Evolutionary conservation across 2,797 vertebrate species (phyloP).

Genomic region (Lepilemur septentrionalis): DNA sequence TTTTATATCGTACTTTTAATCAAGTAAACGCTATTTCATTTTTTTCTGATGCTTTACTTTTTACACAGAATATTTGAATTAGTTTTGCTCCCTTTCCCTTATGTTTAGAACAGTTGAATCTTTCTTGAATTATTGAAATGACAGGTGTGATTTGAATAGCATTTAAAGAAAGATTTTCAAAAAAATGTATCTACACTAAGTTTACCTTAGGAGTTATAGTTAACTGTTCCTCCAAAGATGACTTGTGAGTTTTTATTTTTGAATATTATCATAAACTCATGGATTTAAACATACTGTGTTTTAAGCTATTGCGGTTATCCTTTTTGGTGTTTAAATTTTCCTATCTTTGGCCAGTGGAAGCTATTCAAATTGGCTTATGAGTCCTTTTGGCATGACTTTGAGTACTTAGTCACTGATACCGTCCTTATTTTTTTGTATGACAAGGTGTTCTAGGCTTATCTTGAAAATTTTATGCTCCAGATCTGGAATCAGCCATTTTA

Average conservation of each 20-base stretch:
- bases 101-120: constrained; percentile 51
- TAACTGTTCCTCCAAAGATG: neutral
- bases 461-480: constrained; percentile 5
- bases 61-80: neutral
- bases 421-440: neutral
- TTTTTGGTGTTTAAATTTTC: neutral
- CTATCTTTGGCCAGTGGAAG: neutral
- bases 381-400: neutral
- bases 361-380: neutral
- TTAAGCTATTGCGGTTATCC: neutral
- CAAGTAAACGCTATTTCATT: neutral
- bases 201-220: neutral
- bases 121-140: constrained; percentile 64
- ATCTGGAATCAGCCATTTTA: neutral
- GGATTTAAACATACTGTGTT: neutral
- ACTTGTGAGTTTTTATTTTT: neutral
- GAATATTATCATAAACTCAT: neutral
- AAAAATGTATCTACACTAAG: constrained; percentile 28
- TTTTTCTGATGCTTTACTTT: constrained; percentile 52
- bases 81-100: neutral
- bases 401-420: neutral
- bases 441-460: neutral
- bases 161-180: constrained; percentile 21
- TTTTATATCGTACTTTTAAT: neutral
- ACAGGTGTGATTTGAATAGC: constrained; percentile 49